Evolutionary conservation across 1,140 invertebrate species (phyloP).

Genomic region (Oncopeltus fasciatus): DNA sequence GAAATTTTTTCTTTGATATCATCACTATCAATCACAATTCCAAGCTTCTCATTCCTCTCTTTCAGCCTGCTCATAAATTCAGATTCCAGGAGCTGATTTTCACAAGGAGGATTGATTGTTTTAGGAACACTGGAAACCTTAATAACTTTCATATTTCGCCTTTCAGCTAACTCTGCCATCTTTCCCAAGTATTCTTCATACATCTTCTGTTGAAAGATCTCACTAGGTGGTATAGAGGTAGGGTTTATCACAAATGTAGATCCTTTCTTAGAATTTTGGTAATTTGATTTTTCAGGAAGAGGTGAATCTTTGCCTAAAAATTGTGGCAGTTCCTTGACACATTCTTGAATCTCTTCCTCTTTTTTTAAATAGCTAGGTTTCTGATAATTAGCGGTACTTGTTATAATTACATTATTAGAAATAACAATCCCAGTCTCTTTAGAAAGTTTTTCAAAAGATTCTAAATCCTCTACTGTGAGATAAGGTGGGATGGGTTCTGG

Average conservation of each 20-base stretch:
- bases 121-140: constrained; percentile 39
- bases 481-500: constrained; percentile 24
- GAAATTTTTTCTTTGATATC: constrained; percentile 4
- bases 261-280: no score
- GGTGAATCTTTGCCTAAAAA: no score
- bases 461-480: constrained; percentile 27
- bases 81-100: constrained; percentile 20
- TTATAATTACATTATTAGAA: neutral
- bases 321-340: neutral
- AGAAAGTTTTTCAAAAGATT: neutral
- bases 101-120: neutral
- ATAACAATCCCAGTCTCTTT: neutral
- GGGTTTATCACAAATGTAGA: neutral
- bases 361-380: neutral
- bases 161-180: constrained; percentile 58
- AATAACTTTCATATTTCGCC: constrained; percentile 60
- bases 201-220: constrained; percentile 59
- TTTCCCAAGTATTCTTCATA: constrained; percentile 67
- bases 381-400: no score
- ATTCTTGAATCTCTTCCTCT: neutral
- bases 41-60: constrained; percentile 40
- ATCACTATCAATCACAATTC: constrained; percentile 29
- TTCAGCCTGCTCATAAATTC: constrained; percentile 24
- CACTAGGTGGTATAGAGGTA: constrained; percentile 33
- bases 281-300: neutral